Percentiles rank a stretch among this genome's conserved stretches.
These are phyloP conservation scores for Tricholauxania praeusta DNA, from an alignment of 2,888 invertebrate species.

Conservation along the genomic window DNA sequence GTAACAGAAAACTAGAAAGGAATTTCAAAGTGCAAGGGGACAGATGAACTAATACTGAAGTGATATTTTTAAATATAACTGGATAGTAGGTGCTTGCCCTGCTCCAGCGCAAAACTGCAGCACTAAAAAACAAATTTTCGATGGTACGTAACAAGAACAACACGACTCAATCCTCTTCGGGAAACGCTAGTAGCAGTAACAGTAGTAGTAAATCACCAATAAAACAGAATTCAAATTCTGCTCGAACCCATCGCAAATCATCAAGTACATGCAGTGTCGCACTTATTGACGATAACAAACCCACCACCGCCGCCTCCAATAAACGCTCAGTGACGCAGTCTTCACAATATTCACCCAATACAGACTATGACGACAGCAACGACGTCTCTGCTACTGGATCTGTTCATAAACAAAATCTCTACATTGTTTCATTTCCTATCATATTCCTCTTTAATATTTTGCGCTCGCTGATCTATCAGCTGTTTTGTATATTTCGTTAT, in stretches of 20 bases:
- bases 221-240: slow-evolving; percentile 53
- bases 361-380: slow-evolving; percentile 56
- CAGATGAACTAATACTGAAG: no score
- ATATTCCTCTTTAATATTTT: slow-evolving; percentile 88
- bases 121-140: slow-evolving; percentile 36
- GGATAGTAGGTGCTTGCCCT: no score
- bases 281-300: slow-evolving; percentile 60
- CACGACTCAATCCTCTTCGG: slow-evolving; percentile 59
- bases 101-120: no score
- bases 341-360: slow-evolving; percentile 53
- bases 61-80: no score
- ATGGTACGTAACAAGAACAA: slow-evolving; percentile 66
- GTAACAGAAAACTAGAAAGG: no score
- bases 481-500: slow-evolving; percentile 88
- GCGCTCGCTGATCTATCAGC: slow-evolving; percentile 85
- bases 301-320: slow-evolving; percentile 47
- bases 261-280: slow-evolving; percentile 64
- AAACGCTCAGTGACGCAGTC: slow-evolving; percentile 52
- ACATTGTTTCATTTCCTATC: slow-evolving; percentile 88
- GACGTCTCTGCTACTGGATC: slow-evolving; percentile 70
- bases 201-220: slow-evolving; percentile 64
- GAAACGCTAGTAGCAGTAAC: slow-evolving; percentile 58
- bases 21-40: no score
- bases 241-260: slow-evolving; percentile 62
- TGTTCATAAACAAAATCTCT: slow-evolving; percentile 89